phyloP scores from a whole-genome alignment of 2,888 invertebrate species.

The Sipha maydis region DNA sequence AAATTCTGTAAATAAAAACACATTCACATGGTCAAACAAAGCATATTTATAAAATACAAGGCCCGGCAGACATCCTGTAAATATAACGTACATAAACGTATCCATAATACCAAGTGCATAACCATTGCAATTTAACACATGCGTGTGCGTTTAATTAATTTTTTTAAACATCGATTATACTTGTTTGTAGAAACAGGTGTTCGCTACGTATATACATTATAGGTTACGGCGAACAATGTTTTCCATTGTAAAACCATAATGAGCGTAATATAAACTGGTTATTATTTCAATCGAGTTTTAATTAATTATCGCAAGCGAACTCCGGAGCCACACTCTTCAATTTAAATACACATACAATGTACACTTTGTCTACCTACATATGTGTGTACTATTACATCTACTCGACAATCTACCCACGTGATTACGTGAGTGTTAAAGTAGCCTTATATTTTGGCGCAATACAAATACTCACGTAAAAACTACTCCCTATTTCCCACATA shows the following conservation, averaged over 20 bases:
- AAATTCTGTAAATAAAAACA: too few relatives aligned
- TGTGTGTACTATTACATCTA: not conserved
- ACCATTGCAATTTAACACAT: not conserved
- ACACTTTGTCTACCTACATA: conserved; percentile 13
- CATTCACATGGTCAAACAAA: not conserved
- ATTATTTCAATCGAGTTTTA: conserved; percentile 53
- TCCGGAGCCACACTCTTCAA: conserved; percentile 16
- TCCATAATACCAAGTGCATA: not conserved
- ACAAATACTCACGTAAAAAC: not conserved
- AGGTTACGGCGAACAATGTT: conserved; percentile 44
- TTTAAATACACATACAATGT: conserved; percentile 4
- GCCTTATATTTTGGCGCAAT: not conserved
- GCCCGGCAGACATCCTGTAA: not conserved
- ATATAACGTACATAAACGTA: not conserved
- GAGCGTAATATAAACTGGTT: conserved; percentile 41
- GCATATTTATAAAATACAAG: not conserved
- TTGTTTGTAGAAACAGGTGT: not conserved
- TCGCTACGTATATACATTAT: not conserved
- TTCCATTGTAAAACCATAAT: conserved; percentile 48
- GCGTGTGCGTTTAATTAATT: not conserved
- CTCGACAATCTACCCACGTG: not conserved
- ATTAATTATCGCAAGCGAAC: conserved; percentile 45
- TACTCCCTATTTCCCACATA: too few relatives aligned
- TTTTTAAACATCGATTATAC: conserved; percentile 24
- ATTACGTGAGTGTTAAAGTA: not conserved